Conservation (phyloP, 2,888 invertebrate genomes). For the Polymixis lichenea region DNA sequence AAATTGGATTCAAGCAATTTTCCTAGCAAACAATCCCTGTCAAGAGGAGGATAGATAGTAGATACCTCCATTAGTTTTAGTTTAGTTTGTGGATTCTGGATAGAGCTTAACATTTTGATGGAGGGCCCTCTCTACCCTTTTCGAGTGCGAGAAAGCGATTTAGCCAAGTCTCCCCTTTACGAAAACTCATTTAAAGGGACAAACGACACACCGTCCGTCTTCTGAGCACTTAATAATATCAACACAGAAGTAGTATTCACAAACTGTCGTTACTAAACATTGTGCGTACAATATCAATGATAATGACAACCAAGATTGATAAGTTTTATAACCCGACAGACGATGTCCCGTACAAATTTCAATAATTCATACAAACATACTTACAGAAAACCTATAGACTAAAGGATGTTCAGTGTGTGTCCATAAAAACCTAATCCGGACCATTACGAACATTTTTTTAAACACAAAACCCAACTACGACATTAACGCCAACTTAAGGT, state of each 20-base stretch:
- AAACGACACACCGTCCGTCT: constrained; percentile 51
- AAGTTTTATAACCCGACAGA: neutral
- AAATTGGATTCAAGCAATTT: constrained; percentile 14
- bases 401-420: neutral
- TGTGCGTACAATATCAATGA: constrained; percentile 12
- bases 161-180: constrained; percentile 54
- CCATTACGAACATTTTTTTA: neutral
- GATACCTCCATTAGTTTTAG: constrained; percentile 42
- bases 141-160: constrained; percentile 56
- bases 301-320: constrained; percentile 17
- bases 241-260: constrained; percentile 41
- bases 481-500: neutral
- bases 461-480: neutral
- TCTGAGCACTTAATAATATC: constrained; percentile 53
- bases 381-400: neutral
- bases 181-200: constrained; percentile 62
- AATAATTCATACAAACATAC: neutral
- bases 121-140: constrained; percentile 56
- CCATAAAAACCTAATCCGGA: neutral
- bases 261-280: constrained; percentile 32
- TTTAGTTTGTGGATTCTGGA: constrained; percentile 41
- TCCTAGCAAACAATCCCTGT: constrained; percentile 18
- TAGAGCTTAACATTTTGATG: constrained; percentile 51
- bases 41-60: constrained; percentile 27
- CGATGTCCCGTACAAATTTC: neutral